Percentiles rank a stretch among this genome's conserved stretches.
phyloP scores from a whole-genome alignment of 2,113 vertebrate species.

The Sturnus vulgaris region DNA sequence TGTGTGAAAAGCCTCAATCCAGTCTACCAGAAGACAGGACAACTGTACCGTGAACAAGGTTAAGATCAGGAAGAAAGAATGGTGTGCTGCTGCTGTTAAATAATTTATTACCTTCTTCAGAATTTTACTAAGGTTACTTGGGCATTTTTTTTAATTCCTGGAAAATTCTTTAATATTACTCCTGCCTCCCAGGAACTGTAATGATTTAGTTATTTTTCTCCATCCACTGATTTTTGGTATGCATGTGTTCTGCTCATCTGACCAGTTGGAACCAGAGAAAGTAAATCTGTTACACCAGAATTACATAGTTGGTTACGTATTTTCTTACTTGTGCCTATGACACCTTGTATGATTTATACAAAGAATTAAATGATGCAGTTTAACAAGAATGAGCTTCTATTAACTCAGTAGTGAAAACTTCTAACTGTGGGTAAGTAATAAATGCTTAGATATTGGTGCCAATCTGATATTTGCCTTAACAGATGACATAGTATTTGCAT shows the following conservation, averaged over 20 bases:
- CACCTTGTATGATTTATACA: neutral
- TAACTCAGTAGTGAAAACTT: neutral
- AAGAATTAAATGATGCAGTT: neutral
- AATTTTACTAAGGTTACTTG: neutral
- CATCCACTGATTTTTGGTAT: neutral
- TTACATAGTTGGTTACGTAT: fast-evolving
- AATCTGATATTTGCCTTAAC: neutral
- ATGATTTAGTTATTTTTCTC: neutral
- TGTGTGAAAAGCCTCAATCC: neutral
- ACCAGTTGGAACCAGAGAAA: neutral
- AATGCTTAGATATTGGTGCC: neutral
- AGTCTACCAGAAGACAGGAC: neutral
- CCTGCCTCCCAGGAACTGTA: neutral
- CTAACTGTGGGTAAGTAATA: neutral
- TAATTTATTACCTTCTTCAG: neutral
- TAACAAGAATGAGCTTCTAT: neutral
- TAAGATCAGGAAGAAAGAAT: neutral
- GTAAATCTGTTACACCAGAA: neutral
- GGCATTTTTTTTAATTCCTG: neutral
- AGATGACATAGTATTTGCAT: neutral
- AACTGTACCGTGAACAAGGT: neutral
- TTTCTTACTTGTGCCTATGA: neutral
- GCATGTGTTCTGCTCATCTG: neutral
- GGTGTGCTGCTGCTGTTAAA: neutral
- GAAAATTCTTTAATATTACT: neutral